Evolutionary conservation across 2,888 invertebrate species (phyloP), one percentile per base, ranked within the genome.

Genomic region (Leucophenga montana): DNA sequence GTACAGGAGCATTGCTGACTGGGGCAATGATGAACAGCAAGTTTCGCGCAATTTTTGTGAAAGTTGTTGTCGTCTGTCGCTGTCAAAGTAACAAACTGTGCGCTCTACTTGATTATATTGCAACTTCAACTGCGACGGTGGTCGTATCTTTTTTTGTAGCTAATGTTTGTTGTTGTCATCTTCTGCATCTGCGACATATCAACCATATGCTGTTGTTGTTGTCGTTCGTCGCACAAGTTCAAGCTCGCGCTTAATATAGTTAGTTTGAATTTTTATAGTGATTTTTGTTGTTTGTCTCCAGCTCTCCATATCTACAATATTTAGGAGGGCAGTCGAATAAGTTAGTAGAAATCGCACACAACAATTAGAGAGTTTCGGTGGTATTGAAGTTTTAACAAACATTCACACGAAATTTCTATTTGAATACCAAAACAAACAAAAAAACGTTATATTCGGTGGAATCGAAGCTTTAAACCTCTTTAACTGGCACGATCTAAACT

Each of bases 1-100:
- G 39, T 11, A 33, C 3, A 33, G 33, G 33, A 8, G 8, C 33
- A 33, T 5, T 8, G 33, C 4, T 33, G 33, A 33, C 4, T 11
- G 39, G 39, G 8, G 39, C 11, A 39, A 44, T 20, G 20, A 54
- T 67, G 67, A 69, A 59, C 77, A 78, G 78, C 79, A 78, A 80
- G 84, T 82, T 82, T 84, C 83, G 82, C 83, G 81, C 82, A 80
- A 72, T 59, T 78, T 73, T 78, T 70, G 71, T 73, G 71, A 65
- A 70, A 73, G 71, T 72, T 66, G 66, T 71, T 73, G 68, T 39
- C 57, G 46, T 46, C 46, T 16, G 50, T 33, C 46, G 39, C 44
- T 48, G 62, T 31, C 53, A 56, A 54, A 61, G 11, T 39, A 3
- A 8, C 39, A 39, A 39, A 3, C 3, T 39, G 39, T 39, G 8